These are phyloP conservation scores for Rhinolophus sinicus DNA, from an alignment of 2,113 vertebrate genomes.

Conservation along the genomic window DNA sequence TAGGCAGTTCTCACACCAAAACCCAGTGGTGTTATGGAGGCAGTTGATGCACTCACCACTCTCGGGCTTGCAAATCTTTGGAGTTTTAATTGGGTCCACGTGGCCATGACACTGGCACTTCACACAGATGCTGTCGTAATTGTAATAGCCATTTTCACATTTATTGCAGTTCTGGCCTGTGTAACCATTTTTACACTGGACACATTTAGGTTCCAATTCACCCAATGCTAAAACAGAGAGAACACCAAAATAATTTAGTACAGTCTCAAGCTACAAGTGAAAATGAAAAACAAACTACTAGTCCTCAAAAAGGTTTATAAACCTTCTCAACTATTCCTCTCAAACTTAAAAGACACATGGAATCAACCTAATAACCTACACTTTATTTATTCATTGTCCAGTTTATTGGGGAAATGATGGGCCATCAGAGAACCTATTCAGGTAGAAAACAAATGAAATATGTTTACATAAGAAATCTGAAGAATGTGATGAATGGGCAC, in stretches of 20 bases:
- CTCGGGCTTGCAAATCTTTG: slow-evolving; percentile 88
- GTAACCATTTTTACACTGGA: slow-evolving; percentile 89
- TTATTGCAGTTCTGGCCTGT: slow-evolving; percentile 87
- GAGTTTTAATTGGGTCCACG: slow-evolving; percentile 84
- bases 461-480: neutral
- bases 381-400: slow-evolving; percentile 9
- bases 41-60: slow-evolving; percentile 92
- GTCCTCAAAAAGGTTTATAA: neutral
- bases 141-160: slow-evolving; percentile 91
- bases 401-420: neutral
- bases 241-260: slow-evolving; percentile 15
- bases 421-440: neutral
- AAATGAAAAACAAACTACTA: neutral
- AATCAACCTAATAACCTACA: neutral
- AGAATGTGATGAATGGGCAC: neutral
- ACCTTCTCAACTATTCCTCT: neutral
- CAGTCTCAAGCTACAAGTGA: neutral
- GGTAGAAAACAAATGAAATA: neutral
- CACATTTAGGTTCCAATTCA: slow-evolving; percentile 85
- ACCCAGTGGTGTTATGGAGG: slow-evolving; percentile 89
- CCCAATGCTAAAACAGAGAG: slow-evolving; percentile 84
- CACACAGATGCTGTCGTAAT: slow-evolving; percentile 87
- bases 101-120: slow-evolving; percentile 92
- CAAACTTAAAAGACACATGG: neutral
- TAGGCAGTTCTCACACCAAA: slow-evolving; percentile 90